phyloP scores from a whole-genome alignment of 2,797 vertebrate genomes.

The Enteromius paludinosus region DNA sequence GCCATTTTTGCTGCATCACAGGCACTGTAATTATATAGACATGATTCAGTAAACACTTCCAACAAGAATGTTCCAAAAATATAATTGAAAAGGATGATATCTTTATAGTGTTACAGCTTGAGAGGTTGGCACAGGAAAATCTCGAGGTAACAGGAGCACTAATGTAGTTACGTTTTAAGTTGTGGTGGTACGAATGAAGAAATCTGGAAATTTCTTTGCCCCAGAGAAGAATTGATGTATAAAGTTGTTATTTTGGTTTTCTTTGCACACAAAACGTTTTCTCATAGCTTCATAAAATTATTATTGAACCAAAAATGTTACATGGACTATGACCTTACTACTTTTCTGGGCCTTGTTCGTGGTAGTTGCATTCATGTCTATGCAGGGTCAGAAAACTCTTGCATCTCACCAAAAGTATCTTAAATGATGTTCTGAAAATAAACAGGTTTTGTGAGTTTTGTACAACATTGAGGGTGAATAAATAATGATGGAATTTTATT shows the following conservation, averaged over 20 bases:
- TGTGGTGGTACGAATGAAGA: background rate
- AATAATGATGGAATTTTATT: background rate
- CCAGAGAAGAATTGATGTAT: background rate
- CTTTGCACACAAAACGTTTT: background rate
- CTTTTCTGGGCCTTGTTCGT: background rate
- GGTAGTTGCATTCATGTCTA: background rate
- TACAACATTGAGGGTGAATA: background rate
- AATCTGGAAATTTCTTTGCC: background rate
- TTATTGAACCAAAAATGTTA: background rate
- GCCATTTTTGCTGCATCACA: slow-evolving; percentile 29
- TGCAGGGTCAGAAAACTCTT: background rate
- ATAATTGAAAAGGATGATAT: slow-evolving; percentile 5
- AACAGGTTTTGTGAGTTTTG: background rate
- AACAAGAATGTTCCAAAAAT: slow-evolving; percentile 12
- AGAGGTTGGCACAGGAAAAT: background rate
- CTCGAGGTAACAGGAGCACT: background rate
- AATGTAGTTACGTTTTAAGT: background rate
- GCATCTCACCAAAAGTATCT: background rate
- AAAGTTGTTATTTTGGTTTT: background rate
- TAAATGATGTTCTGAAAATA: background rate
- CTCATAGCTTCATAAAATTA: background rate
- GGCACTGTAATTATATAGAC: slow-evolving; percentile 6
- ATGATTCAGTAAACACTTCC: slow-evolving; percentile 33
- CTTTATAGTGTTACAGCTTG: background rate
- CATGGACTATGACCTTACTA: background rate